Evolutionary conservation across 1,140 invertebrate species (phyloP), one percentile per base, ranked within the genome.

Genomic region (Drosophila kurseongensis): DNA sequence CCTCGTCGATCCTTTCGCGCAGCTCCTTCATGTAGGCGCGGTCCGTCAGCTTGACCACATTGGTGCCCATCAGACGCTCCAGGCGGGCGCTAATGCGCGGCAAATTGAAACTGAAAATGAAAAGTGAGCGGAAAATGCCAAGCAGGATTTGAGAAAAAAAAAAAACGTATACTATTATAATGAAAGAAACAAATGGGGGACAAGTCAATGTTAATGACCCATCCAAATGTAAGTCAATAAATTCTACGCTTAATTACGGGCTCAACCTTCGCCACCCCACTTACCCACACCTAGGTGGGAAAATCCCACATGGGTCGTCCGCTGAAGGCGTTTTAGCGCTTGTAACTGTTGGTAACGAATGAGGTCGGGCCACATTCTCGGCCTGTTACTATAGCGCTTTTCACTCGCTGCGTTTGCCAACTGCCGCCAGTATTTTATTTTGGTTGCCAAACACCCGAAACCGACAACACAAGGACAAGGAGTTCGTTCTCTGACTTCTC

Each of bases 61-160:
- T 95, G 58, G 93, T 94, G 52, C 94, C 94, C 94, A 95, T 95
- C 14, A 95, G 90, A 76, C 93, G 93, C 88, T 95, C 94, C 62
- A 95, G 77, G 35, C 93, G 92, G 13, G 94, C 93, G 72, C 93
- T 92, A 27, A 95, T 94, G 66, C 93, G 92, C 32, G 93, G 93
- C 78, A 94, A 90, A 75, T 93, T 93, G 77, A 95, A 95, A 75
- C 94, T 95, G 83, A 29, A 57, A 38, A 42, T 35, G 45, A 14
- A 55, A 58, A 29, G 14, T 42, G 48, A 66, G 50, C 58, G 38
- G 55, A 57, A 36, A 51, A 56, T 40, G 59, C n/a, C 7, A 44
- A 41, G 8, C 38, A 57, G 16, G 27, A 32, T 50, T 14, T 32
- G 41, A 1, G 18, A 2, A 4, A 23, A 18, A 45, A 38, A 54